phyloP scores from a whole-genome alignment of 2,797 vertebrate genomes.

The Iguana delicatissima region DNA sequence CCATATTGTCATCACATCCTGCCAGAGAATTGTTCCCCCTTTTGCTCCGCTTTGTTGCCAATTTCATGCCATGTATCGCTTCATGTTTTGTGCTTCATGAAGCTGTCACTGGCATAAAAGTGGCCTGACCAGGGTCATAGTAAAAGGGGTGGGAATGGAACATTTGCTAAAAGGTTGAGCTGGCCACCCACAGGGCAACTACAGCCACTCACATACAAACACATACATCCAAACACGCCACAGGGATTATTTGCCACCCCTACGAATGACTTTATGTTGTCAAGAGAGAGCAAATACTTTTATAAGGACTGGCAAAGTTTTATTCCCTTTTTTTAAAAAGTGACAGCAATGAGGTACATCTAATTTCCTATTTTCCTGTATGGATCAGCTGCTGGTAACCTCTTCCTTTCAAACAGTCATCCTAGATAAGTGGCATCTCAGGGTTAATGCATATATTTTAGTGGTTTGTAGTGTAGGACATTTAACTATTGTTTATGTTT shows the following conservation, averaged over 20 bases:
- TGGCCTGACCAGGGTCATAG: constrained; percentile 86
- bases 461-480: not conserved
- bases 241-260: constrained; percentile 70
- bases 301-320: constrained; percentile 71
- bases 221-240: constrained; percentile 49
- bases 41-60: constrained; percentile 90
- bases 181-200: constrained; percentile 90
- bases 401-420: not conserved
- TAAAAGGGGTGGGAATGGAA: constrained; percentile 91
- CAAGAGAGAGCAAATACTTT: constrained; percentile 76
- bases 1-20: constrained; percentile 91
- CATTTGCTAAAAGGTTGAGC: constrained; percentile 80
- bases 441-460: not conserved
- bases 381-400: not conserved
- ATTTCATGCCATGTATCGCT: constrained; percentile 93
- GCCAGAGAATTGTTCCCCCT: constrained; percentile 87
- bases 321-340: not conserved
- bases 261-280: constrained; percentile 51
- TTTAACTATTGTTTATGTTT: not conserved
- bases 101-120: constrained; percentile 92
- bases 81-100: constrained; percentile 92
- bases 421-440: not conserved
- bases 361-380: not conserved
- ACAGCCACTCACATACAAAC: constrained; percentile 50
- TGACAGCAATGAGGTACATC: too few relatives aligned